Percentiles rank a stretch among this genome's conserved stretches.
Conservation (phyloP, 1,140 invertebrate species). For the Amphibalanus amphitrite region DNA sequence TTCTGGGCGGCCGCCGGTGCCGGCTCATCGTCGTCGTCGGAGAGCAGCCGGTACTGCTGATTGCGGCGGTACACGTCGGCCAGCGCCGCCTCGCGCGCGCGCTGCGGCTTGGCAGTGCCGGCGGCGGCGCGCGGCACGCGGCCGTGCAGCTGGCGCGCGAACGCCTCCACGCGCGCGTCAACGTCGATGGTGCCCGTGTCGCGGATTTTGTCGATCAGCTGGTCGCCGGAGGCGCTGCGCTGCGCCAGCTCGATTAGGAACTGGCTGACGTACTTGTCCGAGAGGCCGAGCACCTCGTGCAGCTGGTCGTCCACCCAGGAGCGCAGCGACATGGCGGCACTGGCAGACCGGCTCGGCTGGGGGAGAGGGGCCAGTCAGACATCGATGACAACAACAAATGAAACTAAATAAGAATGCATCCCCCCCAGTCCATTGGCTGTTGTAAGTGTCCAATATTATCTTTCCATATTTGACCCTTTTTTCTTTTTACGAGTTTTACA, state of each 20-base stretch:
- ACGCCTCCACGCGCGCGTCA: conserved; percentile 19
- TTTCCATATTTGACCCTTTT: too few species aligned
- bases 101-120: neutral
- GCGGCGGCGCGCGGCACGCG: conserved; percentile 8
- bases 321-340: neutral
- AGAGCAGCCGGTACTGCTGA: conserved; percentile 5
- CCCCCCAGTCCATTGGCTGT: too few species aligned
- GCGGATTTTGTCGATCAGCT: conserved; percentile 29
- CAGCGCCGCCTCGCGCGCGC: conserved; percentile 8
- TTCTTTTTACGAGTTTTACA: too few species aligned
- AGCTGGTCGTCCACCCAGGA: conserved; percentile 35
- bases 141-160: conserved; percentile 16
- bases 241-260: conserved; percentile 33
- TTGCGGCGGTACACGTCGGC: conserved; percentile 4
- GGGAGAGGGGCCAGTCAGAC: too few species aligned
- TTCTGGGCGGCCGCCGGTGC: conserved; percentile 11
- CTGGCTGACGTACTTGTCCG: conserved; percentile 32
- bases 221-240: conserved; percentile 25
- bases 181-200: conserved; percentile 32
- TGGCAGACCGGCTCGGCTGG: too few species aligned
- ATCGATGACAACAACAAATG: too few species aligned
- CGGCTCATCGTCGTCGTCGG: neutral
- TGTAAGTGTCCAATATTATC: too few species aligned
- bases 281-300: conserved; percentile 35
- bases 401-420: too few species aligned